Evolutionary conservation across 2,113 vertebrate genomes (phyloP).

Genomic region (Cyprinodon tularosa): DNA sequence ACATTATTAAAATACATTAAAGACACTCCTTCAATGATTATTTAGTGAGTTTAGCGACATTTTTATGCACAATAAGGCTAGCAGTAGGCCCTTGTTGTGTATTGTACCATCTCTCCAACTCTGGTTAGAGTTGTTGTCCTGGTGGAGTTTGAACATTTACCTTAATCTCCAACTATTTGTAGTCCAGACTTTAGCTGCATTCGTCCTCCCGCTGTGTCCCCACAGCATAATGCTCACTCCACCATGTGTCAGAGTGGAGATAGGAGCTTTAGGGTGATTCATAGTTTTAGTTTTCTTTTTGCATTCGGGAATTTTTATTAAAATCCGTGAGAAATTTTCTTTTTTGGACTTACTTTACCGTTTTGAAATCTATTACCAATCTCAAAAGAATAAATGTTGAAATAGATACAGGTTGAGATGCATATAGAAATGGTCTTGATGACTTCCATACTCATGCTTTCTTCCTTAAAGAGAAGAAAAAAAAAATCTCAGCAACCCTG

Average conservation of each 20-base stretch:
- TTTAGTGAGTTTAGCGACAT: neutral
- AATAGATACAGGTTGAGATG: too few relatives aligned
- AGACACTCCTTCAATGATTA: neutral
- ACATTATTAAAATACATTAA: neutral
- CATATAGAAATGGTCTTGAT: conserved; percentile 6
- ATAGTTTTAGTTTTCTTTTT: neutral
- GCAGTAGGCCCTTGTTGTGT: neutral
- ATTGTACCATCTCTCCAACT: neutral
- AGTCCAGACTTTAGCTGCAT: neutral
- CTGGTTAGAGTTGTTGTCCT: neutral
- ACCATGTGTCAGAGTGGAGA: neutral
- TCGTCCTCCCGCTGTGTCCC: neutral
- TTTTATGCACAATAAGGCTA: too few relatives aligned
- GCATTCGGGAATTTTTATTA: neutral
- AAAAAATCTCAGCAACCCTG: conserved; percentile 34
- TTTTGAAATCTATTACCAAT: too few relatives aligned
- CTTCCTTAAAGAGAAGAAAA: conserved; percentile 2
- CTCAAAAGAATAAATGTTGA: too few relatives aligned
- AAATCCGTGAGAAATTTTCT: neutral
- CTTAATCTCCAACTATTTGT: neutral
- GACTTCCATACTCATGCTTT: neutral
- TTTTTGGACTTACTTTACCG: neutral
- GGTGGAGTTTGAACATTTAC: neutral
- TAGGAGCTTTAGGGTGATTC: too few relatives aligned
- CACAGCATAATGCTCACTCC: neutral